A percentile compares a stretch with the other conserved stretches of the same genome.
These are phyloP conservation scores for Heliconius himera DNA, from an alignment of 1,140 invertebrate genomes.

Conservation along the genomic window DNA sequence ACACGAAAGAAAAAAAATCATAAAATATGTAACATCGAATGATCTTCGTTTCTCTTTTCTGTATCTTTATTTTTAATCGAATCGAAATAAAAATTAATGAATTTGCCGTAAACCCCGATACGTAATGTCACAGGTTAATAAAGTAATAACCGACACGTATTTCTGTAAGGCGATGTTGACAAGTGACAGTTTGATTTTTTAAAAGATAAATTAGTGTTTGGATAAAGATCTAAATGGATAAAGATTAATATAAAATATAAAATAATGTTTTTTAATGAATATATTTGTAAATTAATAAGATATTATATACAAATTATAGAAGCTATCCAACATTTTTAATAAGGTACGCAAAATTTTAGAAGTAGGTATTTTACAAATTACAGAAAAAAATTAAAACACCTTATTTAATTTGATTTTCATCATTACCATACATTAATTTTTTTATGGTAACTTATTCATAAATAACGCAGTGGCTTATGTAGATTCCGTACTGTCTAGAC, in stretches of 20 bases:
- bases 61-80: constrained; percentile 35
- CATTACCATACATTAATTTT: too few relatives aligned
- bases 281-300: too few relatives aligned
- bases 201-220: background rate
- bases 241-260: background rate
- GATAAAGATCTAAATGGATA: background rate
- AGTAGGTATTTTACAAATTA: too few relatives aligned
- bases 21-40: constrained; percentile 7
- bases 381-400: too few relatives aligned
- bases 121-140: constrained; percentile 30
- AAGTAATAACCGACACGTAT: constrained; percentile 24
- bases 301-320: too few relatives aligned
- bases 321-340: too few relatives aligned
- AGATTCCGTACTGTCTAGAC: too few relatives aligned
- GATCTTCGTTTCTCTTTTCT: constrained; percentile 9
- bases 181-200: background rate
- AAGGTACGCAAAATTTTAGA: too few relatives aligned
- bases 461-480: too few relatives aligned
- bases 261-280: too few relatives aligned
- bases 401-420: too few relatives aligned
- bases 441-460: too few relatives aligned
- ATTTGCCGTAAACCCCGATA: constrained; percentile 30
- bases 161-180: constrained; percentile 1
- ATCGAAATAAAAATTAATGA: constrained; percentile 33
- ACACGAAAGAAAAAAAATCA: background rate